These are phyloP conservation scores for Elanoides forficatus DNA, from an alignment of 2,113 vertebrate genomes.

Conservation along the genomic window DNA sequence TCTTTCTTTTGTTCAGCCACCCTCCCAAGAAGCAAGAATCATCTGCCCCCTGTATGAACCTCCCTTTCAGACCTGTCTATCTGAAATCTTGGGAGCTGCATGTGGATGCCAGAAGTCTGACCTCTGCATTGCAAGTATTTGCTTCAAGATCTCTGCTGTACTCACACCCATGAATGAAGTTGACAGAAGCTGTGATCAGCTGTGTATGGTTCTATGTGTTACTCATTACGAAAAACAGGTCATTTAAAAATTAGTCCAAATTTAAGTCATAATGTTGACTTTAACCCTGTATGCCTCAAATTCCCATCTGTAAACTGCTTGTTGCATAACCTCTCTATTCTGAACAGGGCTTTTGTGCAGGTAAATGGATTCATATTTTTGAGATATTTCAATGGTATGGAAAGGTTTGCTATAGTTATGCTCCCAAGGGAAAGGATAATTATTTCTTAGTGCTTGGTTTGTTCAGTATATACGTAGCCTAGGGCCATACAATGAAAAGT, in stretches of 20 bases:
- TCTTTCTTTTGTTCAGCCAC: not conserved
- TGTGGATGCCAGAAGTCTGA: not conserved
- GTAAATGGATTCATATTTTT: not conserved
- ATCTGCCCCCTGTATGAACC: not conserved
- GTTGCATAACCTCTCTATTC: not conserved
- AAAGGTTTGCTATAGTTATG: not conserved
- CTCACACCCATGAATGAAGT: not conserved
- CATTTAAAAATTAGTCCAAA: not conserved
- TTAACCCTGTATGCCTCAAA: not conserved
- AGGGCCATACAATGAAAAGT: not conserved
- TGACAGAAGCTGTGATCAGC: not conserved
- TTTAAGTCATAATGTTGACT: not conserved
- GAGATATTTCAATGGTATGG: not conserved
- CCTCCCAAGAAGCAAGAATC: not conserved
- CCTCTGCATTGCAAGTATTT: not conserved
- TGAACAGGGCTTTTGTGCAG: not conserved
- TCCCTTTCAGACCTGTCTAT: not conserved
- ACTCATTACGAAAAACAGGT: accelerated
- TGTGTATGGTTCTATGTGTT: accelerated
- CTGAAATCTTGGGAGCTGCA: not conserved
- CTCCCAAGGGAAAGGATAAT: not conserved
- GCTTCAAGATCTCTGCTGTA: not conserved
- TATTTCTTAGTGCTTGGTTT: not conserved
- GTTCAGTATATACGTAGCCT: not conserved
- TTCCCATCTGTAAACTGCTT: not conserved